Evolutionary conservation across 2,888 invertebrate species (phyloP), one percentile per base, ranked within the genome.

Genomic region (Tenthredo notha): DNA sequence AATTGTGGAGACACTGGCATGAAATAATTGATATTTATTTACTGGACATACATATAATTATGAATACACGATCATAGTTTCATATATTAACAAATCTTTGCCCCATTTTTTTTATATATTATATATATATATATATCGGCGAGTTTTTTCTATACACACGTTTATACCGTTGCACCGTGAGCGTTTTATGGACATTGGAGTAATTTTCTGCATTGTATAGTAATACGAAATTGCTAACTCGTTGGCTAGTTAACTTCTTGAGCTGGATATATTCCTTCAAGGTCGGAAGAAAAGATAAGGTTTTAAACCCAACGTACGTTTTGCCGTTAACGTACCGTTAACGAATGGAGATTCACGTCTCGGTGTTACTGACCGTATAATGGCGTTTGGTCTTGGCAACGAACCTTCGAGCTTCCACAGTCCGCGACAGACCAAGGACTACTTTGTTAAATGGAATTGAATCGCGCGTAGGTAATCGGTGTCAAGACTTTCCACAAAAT

Each of bases 321-420:
- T 80, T 40, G 80, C 65, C 80, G 80, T 80, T 54, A 40, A 65
- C 80, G 40, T 61, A 83, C 83, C 83, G 83, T 83, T 83, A 83
- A 83, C 65, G 83, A 67, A 83, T 47, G 67, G n/a, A 83, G 43
- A 83, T 83, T 80, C 58, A 33, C 80, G 61, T 58, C 58, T n/a
- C 47, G 67, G 83, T 47, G 83, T 83, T 61, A 83, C 67, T 83
- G 83, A 83, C 83, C 83, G 67, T 37, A 47, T 70, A 83, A 83
- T 83, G 83, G 83, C 61, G 83, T 83, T 67, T 70, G 83, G 83
- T 83, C 83, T 83, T 83, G 83, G 83, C 83, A 83, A 70, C 70
- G 67, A 70, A 83, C 83, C 83, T 65, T 47, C 83, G 29, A 43
- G 43, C 83, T 50, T 3, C 3, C 29, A 29, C 75, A 37, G 50